A percentile compares a stretch with the other conserved stretches of the same genome.
Evolutionary conservation across 2,888 invertebrate genomes (phyloP).

Genomic region (Andrena bicolor): DNA sequence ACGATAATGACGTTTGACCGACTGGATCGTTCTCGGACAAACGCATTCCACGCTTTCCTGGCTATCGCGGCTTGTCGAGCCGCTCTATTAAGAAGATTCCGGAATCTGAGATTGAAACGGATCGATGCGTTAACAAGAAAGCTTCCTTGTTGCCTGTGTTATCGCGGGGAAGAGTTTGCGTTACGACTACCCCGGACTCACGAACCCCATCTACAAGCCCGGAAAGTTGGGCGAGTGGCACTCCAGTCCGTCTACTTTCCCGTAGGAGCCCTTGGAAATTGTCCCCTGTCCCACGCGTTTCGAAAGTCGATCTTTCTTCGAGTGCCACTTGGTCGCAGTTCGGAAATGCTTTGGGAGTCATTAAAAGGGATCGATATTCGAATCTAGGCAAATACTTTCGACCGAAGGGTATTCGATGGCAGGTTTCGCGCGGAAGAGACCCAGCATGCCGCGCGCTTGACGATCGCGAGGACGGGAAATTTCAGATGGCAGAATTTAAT

Average conservation of each 20-base stretch:
- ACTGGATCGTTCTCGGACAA: background rate
- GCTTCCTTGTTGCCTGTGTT: slow-evolving; percentile 9
- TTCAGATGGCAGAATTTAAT: background rate
- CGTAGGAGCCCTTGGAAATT: slow-evolving; percentile 58
- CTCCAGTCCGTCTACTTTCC: slow-evolving; percentile 42
- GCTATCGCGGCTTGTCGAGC: background rate
- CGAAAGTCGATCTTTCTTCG: slow-evolving; percentile 39
- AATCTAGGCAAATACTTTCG: slow-evolving; percentile 16
- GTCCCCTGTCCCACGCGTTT: slow-evolving; percentile 49
- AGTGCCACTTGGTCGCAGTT: slow-evolving; percentile 35
- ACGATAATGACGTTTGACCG: slow-evolving; percentile 7
- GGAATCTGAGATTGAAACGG: slow-evolving; percentile 8
- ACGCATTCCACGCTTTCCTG: background rate
- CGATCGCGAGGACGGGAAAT: no score
- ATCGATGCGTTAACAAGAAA: slow-evolving; percentile 31
- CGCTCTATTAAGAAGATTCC: background rate
- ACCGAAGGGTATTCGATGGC: background rate
- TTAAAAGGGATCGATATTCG: slow-evolving; percentile 43
- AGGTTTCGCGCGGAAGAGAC: no score
- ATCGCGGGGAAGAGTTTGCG: slow-evolving; percentile 4
- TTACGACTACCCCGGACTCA: slow-evolving; percentile 16
- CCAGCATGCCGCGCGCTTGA: no score
- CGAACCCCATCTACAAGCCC: slow-evolving; percentile 53
- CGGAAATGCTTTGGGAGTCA: slow-evolving; percentile 31
- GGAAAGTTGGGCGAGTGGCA: slow-evolving; percentile 63